These are phyloP conservation scores for Oscheius sp. DNA, from an alignment of 1,140 invertebrate species.

Conservation along the genomic window DNA sequence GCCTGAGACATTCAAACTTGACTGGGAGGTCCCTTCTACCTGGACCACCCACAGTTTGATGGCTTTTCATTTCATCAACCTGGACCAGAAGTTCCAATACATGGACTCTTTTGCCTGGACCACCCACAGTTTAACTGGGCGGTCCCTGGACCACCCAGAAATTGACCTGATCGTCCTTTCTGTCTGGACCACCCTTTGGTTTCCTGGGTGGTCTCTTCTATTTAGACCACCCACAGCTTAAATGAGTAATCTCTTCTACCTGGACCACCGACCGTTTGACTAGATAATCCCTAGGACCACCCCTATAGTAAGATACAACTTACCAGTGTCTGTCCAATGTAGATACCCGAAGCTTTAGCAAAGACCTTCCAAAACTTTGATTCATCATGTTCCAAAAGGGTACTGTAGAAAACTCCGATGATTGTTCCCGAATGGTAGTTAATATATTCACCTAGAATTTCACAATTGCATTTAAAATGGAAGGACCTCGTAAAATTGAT, in stretches of 20 bases:
- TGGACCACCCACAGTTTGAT: too few relatives aligned
- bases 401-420: slow-evolving; percentile 36
- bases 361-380: slow-evolving; percentile 37
- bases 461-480: too few relatives aligned
- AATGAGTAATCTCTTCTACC: not conserved
- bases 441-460: slow-evolving; percentile 37
- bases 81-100: too few relatives aligned
- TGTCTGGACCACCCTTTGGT: not conserved
- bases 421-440: slow-evolving; percentile 35
- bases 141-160: not conserved
- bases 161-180: not conserved
- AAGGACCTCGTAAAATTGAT: too few relatives aligned
- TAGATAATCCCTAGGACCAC: too few relatives aligned
- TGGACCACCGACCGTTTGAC: not conserved
- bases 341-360: slow-evolving; percentile 33
- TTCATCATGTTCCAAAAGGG: slow-evolving; percentile 26
- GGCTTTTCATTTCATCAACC: too few relatives aligned
- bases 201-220: not conserved
- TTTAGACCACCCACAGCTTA: not conserved
- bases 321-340: slow-evolving; percentile 30
- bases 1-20: too few relatives aligned
- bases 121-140: too few relatives aligned
- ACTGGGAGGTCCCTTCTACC: too few relatives aligned
- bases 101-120: too few relatives aligned
- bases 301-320: too few relatives aligned